Percentiles rank a stretch among this genome's conserved stretches.
These are phyloP conservation scores for Lasiurus cinereus DNA, from an alignment of 2,113 vertebrate species.

Conservation along the genomic window DNA sequence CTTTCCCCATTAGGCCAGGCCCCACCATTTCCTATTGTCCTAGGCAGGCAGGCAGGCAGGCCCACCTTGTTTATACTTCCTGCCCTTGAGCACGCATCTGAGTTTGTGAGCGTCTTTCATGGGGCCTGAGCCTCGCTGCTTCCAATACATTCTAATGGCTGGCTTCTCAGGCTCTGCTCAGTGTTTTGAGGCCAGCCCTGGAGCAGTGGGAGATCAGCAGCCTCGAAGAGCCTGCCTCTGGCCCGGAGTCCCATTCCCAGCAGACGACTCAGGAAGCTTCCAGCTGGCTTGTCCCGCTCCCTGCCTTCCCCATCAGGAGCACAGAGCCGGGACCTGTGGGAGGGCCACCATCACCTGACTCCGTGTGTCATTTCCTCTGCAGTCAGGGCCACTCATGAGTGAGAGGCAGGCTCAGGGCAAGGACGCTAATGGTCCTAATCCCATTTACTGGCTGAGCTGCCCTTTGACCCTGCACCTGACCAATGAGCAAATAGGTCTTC, in stretches of 20 bases:
- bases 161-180: background rate
- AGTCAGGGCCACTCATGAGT: background rate
- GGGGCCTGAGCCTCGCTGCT: background rate
- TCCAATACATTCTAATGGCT: background rate
- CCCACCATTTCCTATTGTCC: background rate
- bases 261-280: background rate
- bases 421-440: background rate
- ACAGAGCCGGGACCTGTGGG: no score
- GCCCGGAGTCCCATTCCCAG: background rate
- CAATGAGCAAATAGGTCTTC: background rate
- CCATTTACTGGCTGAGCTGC: background rate
- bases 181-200: background rate
- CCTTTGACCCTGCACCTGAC: background rate
- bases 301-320: background rate
- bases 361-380: background rate
- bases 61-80: background rate
- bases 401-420: background rate
- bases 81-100: background rate
- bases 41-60: background rate
- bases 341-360: rapidly evolving
- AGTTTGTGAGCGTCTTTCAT: background rate
- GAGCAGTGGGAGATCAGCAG: background rate
- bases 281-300: background rate
- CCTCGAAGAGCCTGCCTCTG: background rate
- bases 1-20: background rate